Percentiles rank a stretch among this genome's conserved stretches.
Conservation (phyloP, 2,888 invertebrate species). For the Chymomyza fuscimana region DNA sequence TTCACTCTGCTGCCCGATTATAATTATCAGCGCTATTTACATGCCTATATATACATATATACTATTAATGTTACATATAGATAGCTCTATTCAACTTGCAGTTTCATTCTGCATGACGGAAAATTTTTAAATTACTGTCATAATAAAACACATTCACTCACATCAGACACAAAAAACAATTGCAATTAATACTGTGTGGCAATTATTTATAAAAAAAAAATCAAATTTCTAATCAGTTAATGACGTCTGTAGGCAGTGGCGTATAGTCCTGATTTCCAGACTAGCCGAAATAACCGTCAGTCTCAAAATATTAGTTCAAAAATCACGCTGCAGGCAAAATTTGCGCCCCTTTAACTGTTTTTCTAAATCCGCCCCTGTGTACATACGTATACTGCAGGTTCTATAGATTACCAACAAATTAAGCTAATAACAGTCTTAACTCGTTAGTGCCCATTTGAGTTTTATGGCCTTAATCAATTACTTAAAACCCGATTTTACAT, state of each 20-base stretch:
- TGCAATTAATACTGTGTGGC: background rate
- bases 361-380: no score
- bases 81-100: slow-evolving; percentile 21
- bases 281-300: no score
- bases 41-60: slow-evolving; percentile 18
- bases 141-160: slow-evolving; percentile 52
- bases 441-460: no score
- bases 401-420: no score
- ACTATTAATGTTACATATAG: background rate
- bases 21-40: slow-evolving; percentile 30
- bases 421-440: no score
- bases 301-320: no score
- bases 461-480: no score
- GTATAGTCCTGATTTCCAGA: no score
- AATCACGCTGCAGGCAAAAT: no score
- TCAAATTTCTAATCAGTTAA: background rate
- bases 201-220: background rate
- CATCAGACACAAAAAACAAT: slow-evolving; percentile 24
- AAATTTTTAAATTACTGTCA: slow-evolving; percentile 40
- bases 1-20: background rate
- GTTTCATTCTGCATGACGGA: slow-evolving; percentile 43
- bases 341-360: no score
- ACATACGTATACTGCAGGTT: no score
- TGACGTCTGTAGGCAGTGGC: background rate
- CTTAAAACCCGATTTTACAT: no score